These are phyloP conservation scores for Chloropsis cyanopogon DNA, from an alignment of 2,113 vertebrate species.

Conservation along the genomic window DNA sequence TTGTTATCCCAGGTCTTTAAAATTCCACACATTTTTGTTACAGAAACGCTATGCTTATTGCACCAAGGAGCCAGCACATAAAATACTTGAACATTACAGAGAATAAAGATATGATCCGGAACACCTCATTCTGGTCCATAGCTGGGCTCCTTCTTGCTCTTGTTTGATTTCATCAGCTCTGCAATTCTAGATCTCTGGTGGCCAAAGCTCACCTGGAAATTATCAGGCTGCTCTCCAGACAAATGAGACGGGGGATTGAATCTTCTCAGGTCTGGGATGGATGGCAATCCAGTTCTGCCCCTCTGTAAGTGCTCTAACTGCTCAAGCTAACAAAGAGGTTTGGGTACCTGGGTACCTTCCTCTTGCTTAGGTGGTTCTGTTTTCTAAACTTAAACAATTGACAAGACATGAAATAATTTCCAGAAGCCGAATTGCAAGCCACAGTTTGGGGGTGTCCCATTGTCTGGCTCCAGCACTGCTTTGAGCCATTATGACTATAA, in stretches of 20 bases:
- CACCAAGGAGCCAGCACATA: background rate
- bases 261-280: background rate
- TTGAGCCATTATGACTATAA: background rate
- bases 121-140: background rate
- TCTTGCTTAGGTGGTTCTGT: background rate
- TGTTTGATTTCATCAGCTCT: background rate
- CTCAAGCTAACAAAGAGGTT: background rate
- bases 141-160: background rate
- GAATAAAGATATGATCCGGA: background rate
- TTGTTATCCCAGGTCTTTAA: background rate
- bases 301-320: background rate
- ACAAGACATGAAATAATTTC: background rate
- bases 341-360: background rate
- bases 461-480: background rate
- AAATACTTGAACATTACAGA: background rate
- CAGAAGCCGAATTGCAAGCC: background rate
- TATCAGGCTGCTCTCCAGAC: background rate
- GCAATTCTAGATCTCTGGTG: background rate
- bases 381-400: background rate
- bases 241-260: background rate
- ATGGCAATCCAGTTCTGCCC: background rate
- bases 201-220: background rate
- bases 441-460: background rate
- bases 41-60: background rate
- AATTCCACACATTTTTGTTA: background rate